Conservation (phyloP, 2,888 invertebrate genomes). For the Metallyticus violacea region DNA sequence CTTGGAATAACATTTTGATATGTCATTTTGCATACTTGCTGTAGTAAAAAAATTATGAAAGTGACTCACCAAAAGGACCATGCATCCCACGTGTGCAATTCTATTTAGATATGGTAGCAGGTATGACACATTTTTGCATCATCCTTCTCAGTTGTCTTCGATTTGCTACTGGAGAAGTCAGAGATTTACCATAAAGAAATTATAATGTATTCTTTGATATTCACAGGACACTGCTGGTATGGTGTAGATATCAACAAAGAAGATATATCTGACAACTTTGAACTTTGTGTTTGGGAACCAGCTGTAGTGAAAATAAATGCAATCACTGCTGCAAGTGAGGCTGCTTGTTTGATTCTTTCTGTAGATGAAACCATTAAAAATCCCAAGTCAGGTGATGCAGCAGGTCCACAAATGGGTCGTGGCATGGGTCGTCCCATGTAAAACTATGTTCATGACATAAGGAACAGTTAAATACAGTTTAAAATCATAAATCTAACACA, state of each 20-base stretch:
- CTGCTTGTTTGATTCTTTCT: constrained; percentile 91
- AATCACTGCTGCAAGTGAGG: constrained; percentile 92
- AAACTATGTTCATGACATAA: constrained; percentile 23
- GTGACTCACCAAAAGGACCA: no score
- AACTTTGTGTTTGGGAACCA: constrained; percentile 96
- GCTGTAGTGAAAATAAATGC: constrained; percentile 96
- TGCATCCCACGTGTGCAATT: no score
- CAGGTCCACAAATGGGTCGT: constrained; percentile 58
- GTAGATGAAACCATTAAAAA: constrained; percentile 99
- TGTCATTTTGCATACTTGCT: no score
- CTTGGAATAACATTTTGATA: no score
- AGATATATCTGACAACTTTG: constrained; percentile 91
- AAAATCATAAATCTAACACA: background rate
- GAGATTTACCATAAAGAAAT: constrained; percentile 28
- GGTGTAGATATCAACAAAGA: constrained; percentile 95
- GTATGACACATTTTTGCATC: no score
- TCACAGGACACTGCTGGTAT: constrained; percentile 67
- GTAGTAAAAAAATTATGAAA: no score
- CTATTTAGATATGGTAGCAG: no score
- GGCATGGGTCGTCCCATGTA: constrained; percentile 73
- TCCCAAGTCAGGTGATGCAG: constrained; percentile 62
- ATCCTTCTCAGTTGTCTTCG: no score
- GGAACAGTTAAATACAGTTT: background rate
- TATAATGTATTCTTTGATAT: background rate
- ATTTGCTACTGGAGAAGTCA: no score